A percentile compares a stretch with the other conserved stretches of the same genome.
Conservation (phyloP, 2,888 invertebrate genomes). For the Bembecia ichneumoniformis region DNA sequence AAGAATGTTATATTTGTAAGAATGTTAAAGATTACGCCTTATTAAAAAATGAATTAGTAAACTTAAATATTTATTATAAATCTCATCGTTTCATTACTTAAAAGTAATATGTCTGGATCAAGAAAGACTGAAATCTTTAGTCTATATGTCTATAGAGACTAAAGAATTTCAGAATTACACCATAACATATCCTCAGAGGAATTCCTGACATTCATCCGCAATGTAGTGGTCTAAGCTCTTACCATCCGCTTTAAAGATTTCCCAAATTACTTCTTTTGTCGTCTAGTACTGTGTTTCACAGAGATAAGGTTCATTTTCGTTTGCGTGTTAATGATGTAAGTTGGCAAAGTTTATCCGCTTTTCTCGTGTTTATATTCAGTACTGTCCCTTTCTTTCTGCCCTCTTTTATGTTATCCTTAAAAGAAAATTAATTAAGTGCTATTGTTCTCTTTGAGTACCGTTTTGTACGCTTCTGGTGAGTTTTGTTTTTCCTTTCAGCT, state of each 20-base stretch:
- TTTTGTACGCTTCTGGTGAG: conserved; percentile 35
- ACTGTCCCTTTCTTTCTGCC: conserved; percentile 36
- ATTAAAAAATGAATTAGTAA: too few relatives aligned
- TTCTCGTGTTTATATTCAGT: conserved; percentile 35
- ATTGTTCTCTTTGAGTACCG: conserved; percentile 41
- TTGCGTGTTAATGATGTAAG: conserved; percentile 18
- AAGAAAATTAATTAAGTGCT: conserved; percentile 62
- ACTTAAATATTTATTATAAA: too few relatives aligned
- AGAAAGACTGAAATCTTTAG: neutral
- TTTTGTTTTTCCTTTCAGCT: conserved; percentile 14
- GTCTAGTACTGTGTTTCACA: conserved; percentile 2
- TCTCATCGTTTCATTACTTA: too few relatives aligned
- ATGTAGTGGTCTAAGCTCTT: conserved; percentile 20
- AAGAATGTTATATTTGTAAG: too few relatives aligned
- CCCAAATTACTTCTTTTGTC: conserved; percentile 7
- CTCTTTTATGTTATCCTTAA: conserved; percentile 43
- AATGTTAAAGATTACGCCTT: too few relatives aligned
- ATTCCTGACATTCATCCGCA: conserved; percentile 29
- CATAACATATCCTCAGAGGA: conserved; percentile 17
- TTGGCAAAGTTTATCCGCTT: conserved; percentile 43
- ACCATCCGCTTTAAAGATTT: conserved; percentile 9
- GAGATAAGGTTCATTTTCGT: conserved; percentile 14
- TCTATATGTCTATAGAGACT: too few relatives aligned
- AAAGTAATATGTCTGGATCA: neutral
- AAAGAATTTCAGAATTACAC: too few relatives aligned